Conservation (phyloP, 2,797 vertebrate genomes). For the Brotula barbata region DNA sequence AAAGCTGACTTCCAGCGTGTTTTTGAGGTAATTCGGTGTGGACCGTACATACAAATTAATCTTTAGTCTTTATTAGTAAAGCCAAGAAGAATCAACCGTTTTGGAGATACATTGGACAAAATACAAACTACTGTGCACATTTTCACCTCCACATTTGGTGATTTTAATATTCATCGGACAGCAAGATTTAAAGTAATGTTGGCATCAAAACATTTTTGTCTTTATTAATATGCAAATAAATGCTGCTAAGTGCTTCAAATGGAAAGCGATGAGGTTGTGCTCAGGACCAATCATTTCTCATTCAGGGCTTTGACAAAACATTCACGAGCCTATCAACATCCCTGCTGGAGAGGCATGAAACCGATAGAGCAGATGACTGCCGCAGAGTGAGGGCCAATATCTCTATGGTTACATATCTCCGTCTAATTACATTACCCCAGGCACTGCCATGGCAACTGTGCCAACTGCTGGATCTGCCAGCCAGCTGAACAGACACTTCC, state of each 20-base stretch:
- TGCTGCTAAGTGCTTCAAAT: conserved; percentile 8
- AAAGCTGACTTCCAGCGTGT: no score
- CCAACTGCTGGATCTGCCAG: conserved; percentile 62
- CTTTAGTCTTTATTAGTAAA: no score
- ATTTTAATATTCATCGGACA: no score
- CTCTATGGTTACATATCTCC: conserved; percentile 75
- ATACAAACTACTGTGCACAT: no score
- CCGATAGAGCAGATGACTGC: conserved; percentile 39
- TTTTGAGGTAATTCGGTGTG: no score
- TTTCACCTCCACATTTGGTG: no score
- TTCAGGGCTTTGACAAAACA: conserved; percentile 19
- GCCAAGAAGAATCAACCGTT: no score
- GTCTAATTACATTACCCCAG: conserved; percentile 65
- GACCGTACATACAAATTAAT: no score
- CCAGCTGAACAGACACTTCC: conserved; percentile 41
- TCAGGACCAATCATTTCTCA: not conserved
- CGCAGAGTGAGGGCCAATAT: conserved; percentile 55
- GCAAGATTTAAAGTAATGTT: no score
- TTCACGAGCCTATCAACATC: conserved; percentile 24
- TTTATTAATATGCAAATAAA: conserved; percentile 8
- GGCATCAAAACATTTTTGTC: no score
- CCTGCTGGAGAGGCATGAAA: conserved; percentile 40
- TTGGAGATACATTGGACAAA: no score
- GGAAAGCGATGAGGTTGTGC: not conserved
- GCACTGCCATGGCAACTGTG: conserved; percentile 72